Base-by-base conservation (phyloP, 2,797 vertebrate genomes). In the Zalophus californianus region DNA sequence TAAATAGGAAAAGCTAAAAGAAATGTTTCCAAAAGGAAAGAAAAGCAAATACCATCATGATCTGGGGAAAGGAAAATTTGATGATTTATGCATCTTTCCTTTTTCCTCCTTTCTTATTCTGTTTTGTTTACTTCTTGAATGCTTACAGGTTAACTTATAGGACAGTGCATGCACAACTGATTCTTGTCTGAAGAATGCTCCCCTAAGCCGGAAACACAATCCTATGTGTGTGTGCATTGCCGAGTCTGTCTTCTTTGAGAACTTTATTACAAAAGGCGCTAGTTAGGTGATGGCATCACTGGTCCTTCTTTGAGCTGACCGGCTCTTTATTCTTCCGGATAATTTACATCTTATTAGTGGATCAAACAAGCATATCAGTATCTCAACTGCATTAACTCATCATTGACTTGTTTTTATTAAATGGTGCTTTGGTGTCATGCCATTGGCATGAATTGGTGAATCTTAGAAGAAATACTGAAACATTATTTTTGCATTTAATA, bases 131-230 rank as follows among this genome's bases (percentile, higher is more conserved):
- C 16, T n/a, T 89, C 25, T 44, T 18, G 5, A 2, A 5, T 21
- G n/a, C 38, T 86, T 44, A 6, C 21, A 27, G 3, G 16, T 32
- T 41, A n/a, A 32, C 44, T 23, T 25, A 3, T 1, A 44, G 25
- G 64, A 25, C 10, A 23, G 13, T 9, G 0, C 12, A 4, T 0
- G 10, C 13, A 56, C 60, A 58, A 18, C 8, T 13, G n/a, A 20
- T 25, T 29, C 50, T 32, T 5, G 0, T 52, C 93, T 79, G 27
- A 25, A 66, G 13, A 38, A 21, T 20, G 29, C 7, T 44, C 60
- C 20, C 4, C 48, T 41, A 9, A n/a, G 32, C 41, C 35, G 0
- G 13, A 7, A 3, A 12, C 11, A 4, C 35, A 3, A 7, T 25
- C 41, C 21, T 20, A 0, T 5, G 1, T 56, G 27, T 38, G 2